Evolutionary conservation across 2,797 vertebrate species (phyloP).

Genomic region (Limnodromus scolopaceus): DNA sequence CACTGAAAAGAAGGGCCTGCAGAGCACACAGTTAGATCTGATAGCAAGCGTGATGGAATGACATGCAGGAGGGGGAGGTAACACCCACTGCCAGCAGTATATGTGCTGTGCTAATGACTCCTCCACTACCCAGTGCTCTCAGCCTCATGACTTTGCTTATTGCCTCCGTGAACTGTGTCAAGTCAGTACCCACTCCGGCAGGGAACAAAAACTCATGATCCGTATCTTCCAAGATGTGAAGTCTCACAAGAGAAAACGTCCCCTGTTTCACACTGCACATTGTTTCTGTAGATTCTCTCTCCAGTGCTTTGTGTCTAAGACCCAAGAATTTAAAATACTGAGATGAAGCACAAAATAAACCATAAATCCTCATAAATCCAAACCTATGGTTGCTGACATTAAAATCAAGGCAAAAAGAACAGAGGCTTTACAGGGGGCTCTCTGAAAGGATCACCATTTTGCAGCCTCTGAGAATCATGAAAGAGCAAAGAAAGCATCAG

Average conservation of each 20-base stretch:
- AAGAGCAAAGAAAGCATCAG: neutral
- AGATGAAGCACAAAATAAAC: neutral
- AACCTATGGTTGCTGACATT: neutral
- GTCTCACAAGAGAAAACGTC: neutral
- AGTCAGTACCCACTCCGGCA: neutral
- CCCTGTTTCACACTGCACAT: neutral
- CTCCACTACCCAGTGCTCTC: neutral
- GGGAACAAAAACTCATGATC: neutral
- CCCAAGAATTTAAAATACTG: neutral
- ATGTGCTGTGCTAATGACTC: neutral
- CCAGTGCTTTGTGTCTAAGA: neutral
- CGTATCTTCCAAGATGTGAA: neutral
- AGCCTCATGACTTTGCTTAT: neutral
- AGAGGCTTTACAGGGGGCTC: neutral
- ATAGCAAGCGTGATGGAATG: fast-evolving
- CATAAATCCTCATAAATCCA: neutral
- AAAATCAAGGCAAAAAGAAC: neutral
- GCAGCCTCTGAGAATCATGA: neutral
- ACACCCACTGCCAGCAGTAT: neutral
- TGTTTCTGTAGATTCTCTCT: neutral
- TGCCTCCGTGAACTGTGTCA: neutral
- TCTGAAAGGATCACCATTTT: neutral
- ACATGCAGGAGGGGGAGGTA: neutral
- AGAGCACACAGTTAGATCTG: neutral
- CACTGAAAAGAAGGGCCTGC: neutral